Base-by-base conservation (phyloP, 2,888 invertebrate species). In the Cantharis flavilabris region DNA sequence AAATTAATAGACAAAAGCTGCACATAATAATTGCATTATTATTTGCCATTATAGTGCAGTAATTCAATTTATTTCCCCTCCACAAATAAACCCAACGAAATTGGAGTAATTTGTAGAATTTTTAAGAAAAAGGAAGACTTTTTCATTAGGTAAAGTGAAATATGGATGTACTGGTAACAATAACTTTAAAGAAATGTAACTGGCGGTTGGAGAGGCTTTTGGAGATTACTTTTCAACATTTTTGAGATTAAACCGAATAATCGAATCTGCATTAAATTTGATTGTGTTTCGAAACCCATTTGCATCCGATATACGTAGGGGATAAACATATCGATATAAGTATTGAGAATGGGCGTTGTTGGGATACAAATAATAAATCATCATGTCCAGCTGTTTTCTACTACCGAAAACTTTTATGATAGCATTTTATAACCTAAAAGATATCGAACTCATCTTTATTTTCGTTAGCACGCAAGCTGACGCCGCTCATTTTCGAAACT, bases 401-500 rank as follows among this genome's bases (percentile, higher is more conserved):
- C 71, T 75, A 72, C 74, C 70, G 16, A 26, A 23, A 75, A 62
- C 62, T 75, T 75, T 75, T 75, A 75, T 30, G 71, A 75, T 75
- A 20, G 28, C 62, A 71, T 75, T 74, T 77, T 77, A 77, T 77
- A 75, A 75, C 75, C 72, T 26, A 67, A 70, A 67, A 77, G 77
- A 77, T 77, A 77, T 77, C 75, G 67, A 70, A 75, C 75, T 72
- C 69, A 75, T 75, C 75, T 77, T 70, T 77, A 77, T 77, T 77
- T 77, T 77, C 77, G 77, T 77, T 77, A 77, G 77, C 72, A 63
- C 78, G 23, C 78, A 76, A 75, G 78, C 78, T 78, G 78, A 78
- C 78, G 78, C 69, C 73, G 78, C 70, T 78, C 78, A 73, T 78
- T 78, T 78, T 64, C 70, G 71, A 73, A 67, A 71, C 62, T 71